Conservation (phyloP, 2,113 vertebrate species). For the Perca schrenkii region DNA sequence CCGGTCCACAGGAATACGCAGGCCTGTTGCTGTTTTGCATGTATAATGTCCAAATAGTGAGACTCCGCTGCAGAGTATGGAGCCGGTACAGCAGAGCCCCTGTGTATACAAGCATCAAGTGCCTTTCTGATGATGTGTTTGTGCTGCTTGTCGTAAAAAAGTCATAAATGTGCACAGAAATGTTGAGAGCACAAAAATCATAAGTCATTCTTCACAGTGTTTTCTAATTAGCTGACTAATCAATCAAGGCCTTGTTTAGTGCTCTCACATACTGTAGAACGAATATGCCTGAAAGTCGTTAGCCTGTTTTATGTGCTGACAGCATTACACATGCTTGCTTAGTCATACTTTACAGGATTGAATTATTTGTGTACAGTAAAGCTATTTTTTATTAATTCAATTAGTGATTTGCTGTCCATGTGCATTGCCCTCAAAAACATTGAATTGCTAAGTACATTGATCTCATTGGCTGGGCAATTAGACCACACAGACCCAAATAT, state of each 20-base stretch:
- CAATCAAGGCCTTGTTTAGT: conserved; percentile 57
- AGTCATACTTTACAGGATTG: conserved; percentile 39
- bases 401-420: conserved; percentile 34
- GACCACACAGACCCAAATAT: background rate
- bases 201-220: conserved; percentile 51
- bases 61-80: background rate
- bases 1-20: conserved; percentile 31
- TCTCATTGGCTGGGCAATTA: conserved; percentile 33
- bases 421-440: conserved; percentile 6
- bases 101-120: conserved; percentile 7
- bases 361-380: conserved; percentile 45
- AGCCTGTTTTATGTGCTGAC: conserved; percentile 62
- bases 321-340: conserved; percentile 44
- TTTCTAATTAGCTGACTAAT: conserved; percentile 72
- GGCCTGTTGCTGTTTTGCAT: conserved; percentile 51
- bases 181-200: conserved; percentile 13
- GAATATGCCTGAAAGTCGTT: conserved; percentile 63
- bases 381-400: conserved; percentile 17
- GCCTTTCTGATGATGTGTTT: conserved; percentile 20
- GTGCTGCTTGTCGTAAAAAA: background rate
- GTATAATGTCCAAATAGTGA: conserved; percentile 18
- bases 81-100: background rate
- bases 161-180: conserved; percentile 40
- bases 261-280: conserved; percentile 36
- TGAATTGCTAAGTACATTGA: conserved; percentile 41